Percentiles rank a stretch among this genome's conserved stretches.
phyloP scores from a whole-genome alignment of 2,797 vertebrate species.

The Chromis chromis region DNA sequence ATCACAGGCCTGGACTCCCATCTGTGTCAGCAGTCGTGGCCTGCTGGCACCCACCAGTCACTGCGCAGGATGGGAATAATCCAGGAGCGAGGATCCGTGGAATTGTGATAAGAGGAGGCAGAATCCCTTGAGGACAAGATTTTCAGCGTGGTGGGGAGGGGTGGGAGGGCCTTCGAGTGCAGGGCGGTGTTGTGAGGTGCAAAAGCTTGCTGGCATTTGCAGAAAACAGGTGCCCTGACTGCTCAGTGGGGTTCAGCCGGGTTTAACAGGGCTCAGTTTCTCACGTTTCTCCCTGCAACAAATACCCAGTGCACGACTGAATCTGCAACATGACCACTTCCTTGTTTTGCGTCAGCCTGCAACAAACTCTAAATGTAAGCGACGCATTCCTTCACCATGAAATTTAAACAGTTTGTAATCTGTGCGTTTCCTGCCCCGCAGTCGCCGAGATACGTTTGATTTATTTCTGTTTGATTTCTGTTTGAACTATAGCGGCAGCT shows the following conservation, averaged over 20 bases:
- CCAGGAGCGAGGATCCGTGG: slow-evolving; percentile 75
- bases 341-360: slow-evolving; percentile 47
- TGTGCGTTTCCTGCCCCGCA: slow-evolving; percentile 33
- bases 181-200: slow-evolving; percentile 57
- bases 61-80: slow-evolving; percentile 82
- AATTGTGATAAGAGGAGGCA: slow-evolving; percentile 76
- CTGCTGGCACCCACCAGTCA: slow-evolving; percentile 80
- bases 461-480: slow-evolving; percentile 73
- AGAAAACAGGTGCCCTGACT: slow-evolving; percentile 82
- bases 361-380: slow-evolving; percentile 55
- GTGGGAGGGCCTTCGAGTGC: slow-evolving; percentile 28
- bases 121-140: slow-evolving; percentile 72
- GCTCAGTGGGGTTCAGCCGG: slow-evolving; percentile 70
- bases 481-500: slow-evolving; percentile 55
- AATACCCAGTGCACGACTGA: slow-evolving; percentile 38
- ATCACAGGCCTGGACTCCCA: slow-evolving; percentile 81
- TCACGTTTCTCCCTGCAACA: slow-evolving; percentile 63
- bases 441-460: slow-evolving; percentile 50
- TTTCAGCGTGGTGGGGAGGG: slow-evolving; percentile 31
- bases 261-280: slow-evolving; percentile 64
- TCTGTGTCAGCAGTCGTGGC: slow-evolving; percentile 79
- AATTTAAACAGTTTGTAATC: slow-evolving; percentile 59
- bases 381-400: slow-evolving; percentile 44
- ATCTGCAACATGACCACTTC: slow-evolving; percentile 28
- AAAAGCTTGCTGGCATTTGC: slow-evolving; percentile 71